phyloP scores from a whole-genome alignment of 2,888 invertebrate species.

The Tenodera sinensis region DNA sequence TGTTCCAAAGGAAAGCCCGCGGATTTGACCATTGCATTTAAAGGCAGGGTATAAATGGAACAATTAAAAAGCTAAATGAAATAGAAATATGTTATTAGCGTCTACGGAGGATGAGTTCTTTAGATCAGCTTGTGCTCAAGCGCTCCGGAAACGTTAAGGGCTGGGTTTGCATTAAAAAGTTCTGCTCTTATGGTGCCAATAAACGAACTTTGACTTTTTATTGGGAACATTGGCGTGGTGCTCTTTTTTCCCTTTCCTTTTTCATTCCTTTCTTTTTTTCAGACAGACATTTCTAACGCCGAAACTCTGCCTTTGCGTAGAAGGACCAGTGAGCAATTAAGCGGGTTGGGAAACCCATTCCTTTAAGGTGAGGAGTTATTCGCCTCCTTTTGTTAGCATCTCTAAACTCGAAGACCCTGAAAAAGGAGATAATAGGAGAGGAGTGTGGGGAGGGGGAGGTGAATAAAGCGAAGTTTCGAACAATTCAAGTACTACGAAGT shows the following conservation, averaged over 20 bases:
- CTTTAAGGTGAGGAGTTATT: neutral
- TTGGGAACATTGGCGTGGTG: neutral
- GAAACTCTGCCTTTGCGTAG: neutral
- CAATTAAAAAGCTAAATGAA: no score
- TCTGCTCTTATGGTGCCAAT: neutral
- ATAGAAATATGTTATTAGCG: no score
- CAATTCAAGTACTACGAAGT: neutral
- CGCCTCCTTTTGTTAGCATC: neutral
- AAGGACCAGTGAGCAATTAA: neutral
- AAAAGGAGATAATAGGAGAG: neutral
- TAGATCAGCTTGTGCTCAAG: neutral
- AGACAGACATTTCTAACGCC: neutral
- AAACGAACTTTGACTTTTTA: neutral
- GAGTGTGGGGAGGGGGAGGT: neutral
- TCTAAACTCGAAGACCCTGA: neutral
- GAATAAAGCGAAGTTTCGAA: neutral
- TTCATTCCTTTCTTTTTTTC: neutral
- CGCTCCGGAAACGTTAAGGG: neutral
- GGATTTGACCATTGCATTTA: no score
- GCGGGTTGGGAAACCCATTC: neutral
- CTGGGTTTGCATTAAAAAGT: neutral
- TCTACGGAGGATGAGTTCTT: no score
- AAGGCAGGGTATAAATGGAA: no score
- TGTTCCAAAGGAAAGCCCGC: no score
- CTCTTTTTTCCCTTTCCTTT: no score